phyloP scores from a whole-genome alignment of 2,888 invertebrate genomes.

The Alsophila aescularia region DNA sequence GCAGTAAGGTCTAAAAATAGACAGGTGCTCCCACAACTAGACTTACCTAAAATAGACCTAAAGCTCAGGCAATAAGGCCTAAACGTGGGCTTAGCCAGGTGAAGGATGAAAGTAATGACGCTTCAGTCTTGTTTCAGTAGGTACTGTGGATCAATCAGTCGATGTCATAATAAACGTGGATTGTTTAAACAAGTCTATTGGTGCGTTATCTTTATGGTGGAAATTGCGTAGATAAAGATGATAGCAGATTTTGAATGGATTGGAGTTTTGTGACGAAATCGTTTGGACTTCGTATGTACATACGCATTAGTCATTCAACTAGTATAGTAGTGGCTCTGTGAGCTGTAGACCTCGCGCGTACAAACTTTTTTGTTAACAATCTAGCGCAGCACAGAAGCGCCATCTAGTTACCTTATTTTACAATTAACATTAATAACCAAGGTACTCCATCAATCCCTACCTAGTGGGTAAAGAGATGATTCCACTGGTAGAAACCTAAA shows the following conservation, averaged over 20 bases:
- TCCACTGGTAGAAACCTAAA: too few species aligned
- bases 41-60: background rate
- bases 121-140: conserved; percentile 14
- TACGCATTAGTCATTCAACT: too few species aligned
- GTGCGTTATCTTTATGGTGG: conserved; percentile 4
- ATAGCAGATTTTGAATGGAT: background rate
- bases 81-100: background rate
- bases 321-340: too few species aligned
- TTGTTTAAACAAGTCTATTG: conserved; percentile 14
- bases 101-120: conserved; percentile 1
- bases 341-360: too few species aligned
- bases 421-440: too few species aligned
- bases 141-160: conserved; percentile 15
- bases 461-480: too few species aligned
- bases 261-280: too few species aligned
- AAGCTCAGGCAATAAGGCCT: background rate
- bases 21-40: background rate
- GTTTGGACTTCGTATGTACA: too few species aligned
- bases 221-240: background rate
- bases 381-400: too few species aligned
- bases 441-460: too few species aligned
- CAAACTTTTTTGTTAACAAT: too few species aligned
- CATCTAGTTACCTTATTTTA: too few species aligned
- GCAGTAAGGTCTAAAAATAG: conserved; percentile 3
- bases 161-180: conserved; percentile 19